Base-by-base conservation (phyloP, 2,113 vertebrate species). In the Pteronura brasiliensis region DNA sequence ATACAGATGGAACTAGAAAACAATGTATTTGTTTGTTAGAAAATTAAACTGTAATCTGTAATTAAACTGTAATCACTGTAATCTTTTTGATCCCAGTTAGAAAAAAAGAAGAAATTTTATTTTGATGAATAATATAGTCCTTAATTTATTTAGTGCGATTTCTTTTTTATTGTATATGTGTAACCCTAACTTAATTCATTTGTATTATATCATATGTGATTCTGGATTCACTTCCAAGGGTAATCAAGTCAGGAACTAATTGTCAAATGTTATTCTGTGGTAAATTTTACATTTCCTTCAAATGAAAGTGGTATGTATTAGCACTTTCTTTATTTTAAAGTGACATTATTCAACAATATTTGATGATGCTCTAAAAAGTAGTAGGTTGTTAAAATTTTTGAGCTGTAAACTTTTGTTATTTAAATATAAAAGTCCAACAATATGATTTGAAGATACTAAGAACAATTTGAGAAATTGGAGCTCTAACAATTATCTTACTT, bases 161-260 rank as follows among this genome's bases (percentile, higher is more conserved):
- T 97, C 63, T 95, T 82, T 97, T 97, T 98, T 95, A 59, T 88
- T 98, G 89, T 95, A 96, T 93, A n/a, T 97, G 96, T 39, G 91
- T 98, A 98, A 97, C 96, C 71, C 84, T 97, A 96, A 96, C 86
- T 97, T 97, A 81, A 97, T 96, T 98, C 52, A 97, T 98, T 98
- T 96, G 87, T 98, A 98, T 98, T 95, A 97, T 97, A 1, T 71
- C 15, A 7, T 92, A 84, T 88, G 88, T 86, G 88, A 59, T 96
- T 98, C 97, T 93, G 44, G 9, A 92, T 97, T 98, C 92, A 96
- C 98, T 98, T 98, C 96, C 98, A 98, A 98, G 96, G 96, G 96
- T 98, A 98, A 98, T 98, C 98, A 99, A 98, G 96, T 98, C 97
- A 98, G 98, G 97, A 98, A 98, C 96, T 98, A 98, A 99, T 98